Evolutionary conservation across 2,888 invertebrate species (phyloP).

Genomic region (Pseudococcus viburni): DNA sequence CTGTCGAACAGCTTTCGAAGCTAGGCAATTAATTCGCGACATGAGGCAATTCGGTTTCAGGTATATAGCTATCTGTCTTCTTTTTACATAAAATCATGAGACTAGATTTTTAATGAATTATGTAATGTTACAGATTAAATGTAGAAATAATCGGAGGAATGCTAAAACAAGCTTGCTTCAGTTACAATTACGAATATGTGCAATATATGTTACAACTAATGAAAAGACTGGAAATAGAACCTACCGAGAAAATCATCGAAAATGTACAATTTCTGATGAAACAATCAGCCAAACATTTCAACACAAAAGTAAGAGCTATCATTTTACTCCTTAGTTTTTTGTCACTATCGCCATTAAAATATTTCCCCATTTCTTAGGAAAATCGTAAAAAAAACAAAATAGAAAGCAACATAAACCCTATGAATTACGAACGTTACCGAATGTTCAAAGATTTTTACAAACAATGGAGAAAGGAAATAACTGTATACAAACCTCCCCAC

Average conservation of each 20-base stretch:
- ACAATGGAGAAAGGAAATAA: constrained; percentile 67
- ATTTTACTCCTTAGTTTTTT: background rate
- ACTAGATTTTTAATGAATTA: constrained; percentile 34
- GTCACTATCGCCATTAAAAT: background rate
- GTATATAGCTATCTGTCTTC: constrained; percentile 71
- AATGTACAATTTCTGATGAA: constrained; percentile 76
- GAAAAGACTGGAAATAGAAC: constrained; percentile 76
- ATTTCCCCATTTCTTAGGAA: constrained; percentile 47
- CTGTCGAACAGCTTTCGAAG: constrained; percentile 79
- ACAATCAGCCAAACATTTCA: background rate
- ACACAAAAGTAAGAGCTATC: background rate
- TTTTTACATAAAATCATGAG: too few species aligned
- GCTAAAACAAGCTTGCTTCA: constrained; percentile 77
- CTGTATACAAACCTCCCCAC: constrained; percentile 71
- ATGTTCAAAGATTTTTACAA: constrained; percentile 68
- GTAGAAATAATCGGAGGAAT: constrained; percentile 83
- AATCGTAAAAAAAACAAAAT: constrained; percentile 51
- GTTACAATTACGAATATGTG: constrained; percentile 79
- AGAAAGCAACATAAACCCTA: background rate
- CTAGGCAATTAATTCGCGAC: constrained; percentile 78
- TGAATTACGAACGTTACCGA: constrained; percentile 66
- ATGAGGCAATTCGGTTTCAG: constrained; percentile 80
- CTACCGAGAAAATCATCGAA: constrained; percentile 77
- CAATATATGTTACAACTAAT: constrained; percentile 79
- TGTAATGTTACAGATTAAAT: constrained; percentile 77